These are phyloP conservation scores for Diorhabda sublineata DNA, from an alignment of 1,140 invertebrate genomes.

Conservation along the genomic window DNA sequence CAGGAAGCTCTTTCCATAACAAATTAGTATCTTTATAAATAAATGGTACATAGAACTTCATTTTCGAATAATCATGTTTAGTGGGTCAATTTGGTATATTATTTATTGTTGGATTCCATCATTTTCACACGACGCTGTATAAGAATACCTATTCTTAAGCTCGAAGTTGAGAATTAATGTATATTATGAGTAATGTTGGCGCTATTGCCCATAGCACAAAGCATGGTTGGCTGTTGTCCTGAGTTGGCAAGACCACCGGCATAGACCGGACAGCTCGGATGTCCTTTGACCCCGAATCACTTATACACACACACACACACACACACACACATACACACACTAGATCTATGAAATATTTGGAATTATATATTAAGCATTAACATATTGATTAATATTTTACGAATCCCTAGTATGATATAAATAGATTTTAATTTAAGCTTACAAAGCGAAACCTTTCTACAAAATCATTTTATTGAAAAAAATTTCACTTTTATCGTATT, in stretches of 20 bases:
- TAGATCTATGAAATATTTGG: not conserved
- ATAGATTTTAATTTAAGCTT: no score
- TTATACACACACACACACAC: not conserved
- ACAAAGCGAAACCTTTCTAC: no score
- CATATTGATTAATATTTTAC: no score
- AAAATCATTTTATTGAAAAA: no score
- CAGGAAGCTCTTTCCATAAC: no score
- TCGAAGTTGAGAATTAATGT: constrained; percentile 6
- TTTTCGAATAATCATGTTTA: no score
- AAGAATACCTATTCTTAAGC: not conserved
- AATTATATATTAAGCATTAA: not conserved
- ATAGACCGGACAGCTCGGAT: constrained; percentile 8
- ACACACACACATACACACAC: not conserved
- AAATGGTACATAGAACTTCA: no score
- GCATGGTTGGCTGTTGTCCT: not conserved
- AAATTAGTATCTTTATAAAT: no score
- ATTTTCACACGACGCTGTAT: not conserved
- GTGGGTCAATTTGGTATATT: no score
- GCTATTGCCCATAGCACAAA: not conserved
- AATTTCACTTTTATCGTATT: no score
- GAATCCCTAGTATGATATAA: no score
- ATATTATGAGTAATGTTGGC: constrained; percentile 13
- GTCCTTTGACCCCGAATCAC: constrained; percentile 11
- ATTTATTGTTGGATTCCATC: not conserved
- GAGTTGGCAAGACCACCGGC: constrained; percentile 13